Base-by-base conservation (phyloP, 2,888 invertebrate species). In the Nymphalis polychloros region DNA sequence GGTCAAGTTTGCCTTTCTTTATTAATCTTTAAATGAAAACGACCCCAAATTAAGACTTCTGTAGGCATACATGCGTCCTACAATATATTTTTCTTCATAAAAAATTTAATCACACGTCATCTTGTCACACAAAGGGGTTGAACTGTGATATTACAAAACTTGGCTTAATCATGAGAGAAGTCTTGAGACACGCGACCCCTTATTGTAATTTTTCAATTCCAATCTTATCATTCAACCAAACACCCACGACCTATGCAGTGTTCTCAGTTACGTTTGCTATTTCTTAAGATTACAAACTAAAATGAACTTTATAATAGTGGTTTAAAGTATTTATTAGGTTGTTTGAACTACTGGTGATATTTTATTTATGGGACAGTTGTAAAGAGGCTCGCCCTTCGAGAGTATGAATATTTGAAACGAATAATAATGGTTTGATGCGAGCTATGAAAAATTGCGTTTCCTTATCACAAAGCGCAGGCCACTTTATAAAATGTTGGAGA, bases 201-300 rank as follows among this genome's bases (percentile, higher is more conserved):
- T 57, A 57, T 78, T 78, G 77, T 76, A 72, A 77, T 76, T 75
- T 78, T 77, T 78, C 79, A 76, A 78, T 77, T 75, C 66, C 68
- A 63, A 72, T 68, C 70, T 65, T 66, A 17, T 46, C 50, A 52
- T 17, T 53, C 17, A 6, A 16, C 23, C 41, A 41, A 20, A 41
- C 57, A 13, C n/a, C 31, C 19, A 41, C 7, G 23, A 53, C 27
- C 41, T n/a, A n/a, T 35, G 41, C 41, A 57, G 19, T 35, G n/a
- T n/a, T 16, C 53, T 31, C 35, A 3, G 19, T 19, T 57, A 35
- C 19, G 10, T 19, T n/a, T 41, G 10, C 10, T 57, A 41, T 57
- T 41, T n/a, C 5, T 10, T 19, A 17, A 57, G 8, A 19, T 5
- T 19, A 17, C 31, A 41, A 57, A 10, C 19, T 57, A 41, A 57